These are phyloP conservation scores for Octodon degus DNA, from an alignment of 2,113 vertebrate species.

Conservation along the genomic window DNA sequence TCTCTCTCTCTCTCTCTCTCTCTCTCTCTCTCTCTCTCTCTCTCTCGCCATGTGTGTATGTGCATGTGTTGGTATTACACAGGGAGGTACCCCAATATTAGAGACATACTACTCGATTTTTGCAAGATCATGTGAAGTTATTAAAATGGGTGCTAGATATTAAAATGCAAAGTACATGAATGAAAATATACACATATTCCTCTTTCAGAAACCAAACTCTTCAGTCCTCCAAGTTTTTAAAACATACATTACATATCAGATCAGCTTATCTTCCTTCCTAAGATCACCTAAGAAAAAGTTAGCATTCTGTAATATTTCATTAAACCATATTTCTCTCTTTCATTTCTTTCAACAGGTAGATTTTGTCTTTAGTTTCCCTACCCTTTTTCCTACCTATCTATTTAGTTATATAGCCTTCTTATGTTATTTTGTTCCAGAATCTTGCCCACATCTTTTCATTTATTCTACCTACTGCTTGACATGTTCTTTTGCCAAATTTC, in stretches of 20 bases:
- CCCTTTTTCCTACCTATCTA: background rate
- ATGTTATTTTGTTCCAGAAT: background rate
- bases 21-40: background rate
- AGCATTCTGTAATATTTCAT: background rate
- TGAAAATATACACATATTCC: background rate
- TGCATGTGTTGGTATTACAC: background rate
- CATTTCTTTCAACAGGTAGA: background rate
- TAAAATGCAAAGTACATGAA: background rate
- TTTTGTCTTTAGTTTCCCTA: background rate
- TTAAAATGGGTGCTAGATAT: background rate
- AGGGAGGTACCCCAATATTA: background rate
- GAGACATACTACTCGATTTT: background rate
- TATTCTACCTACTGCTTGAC: background rate
- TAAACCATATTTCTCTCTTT: background rate
- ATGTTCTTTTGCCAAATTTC: background rate
- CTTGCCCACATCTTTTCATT: background rate
- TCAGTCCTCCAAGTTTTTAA: constrained; percentile 13
- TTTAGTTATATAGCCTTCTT: background rate
- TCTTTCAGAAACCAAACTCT: background rate
- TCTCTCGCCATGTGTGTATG: background rate
- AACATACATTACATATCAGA: background rate
- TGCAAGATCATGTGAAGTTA: background rate
- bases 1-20: too few relatives aligned
- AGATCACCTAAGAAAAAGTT: background rate
- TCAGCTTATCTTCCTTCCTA: background rate